Percentiles rank a stretch among this genome's conserved stretches.
phyloP scores from a whole-genome alignment of 2,797 vertebrate genomes.

The Hirundo rustica region DNA sequence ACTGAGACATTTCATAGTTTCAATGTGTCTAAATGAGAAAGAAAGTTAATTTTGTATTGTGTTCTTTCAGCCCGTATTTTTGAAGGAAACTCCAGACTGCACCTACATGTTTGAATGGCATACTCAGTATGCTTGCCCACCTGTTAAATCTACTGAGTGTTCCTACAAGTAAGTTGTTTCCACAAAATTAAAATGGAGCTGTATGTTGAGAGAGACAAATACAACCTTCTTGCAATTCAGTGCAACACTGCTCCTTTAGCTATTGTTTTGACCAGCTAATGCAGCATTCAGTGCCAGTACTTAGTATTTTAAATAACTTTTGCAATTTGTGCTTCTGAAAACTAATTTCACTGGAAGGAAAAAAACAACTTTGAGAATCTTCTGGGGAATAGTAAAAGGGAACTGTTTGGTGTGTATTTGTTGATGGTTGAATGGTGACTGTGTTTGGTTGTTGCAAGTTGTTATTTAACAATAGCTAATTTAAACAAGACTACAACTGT shows the following conservation, averaged over 20 bases:
- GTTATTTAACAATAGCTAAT: background rate
- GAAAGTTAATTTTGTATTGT: background rate
- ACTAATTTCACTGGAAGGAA: background rate
- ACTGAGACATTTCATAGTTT: background rate
- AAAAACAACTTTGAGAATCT: background rate
- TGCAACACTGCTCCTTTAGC: background rate
- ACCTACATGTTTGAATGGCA: constrained; percentile 94
- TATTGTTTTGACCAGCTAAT: background rate
- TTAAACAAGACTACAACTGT: background rate
- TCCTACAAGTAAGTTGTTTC: constrained; percentile 86
- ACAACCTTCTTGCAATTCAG: background rate
- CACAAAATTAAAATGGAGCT: background rate
- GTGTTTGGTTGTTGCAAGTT: background rate
- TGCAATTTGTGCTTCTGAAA: background rate
- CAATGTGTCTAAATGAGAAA: background rate
- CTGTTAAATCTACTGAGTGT: constrained; percentile 86
- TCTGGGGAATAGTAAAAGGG: background rate
- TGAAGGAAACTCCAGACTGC: constrained; percentile 91
- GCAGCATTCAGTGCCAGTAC: background rate
- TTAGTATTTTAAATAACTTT: background rate
- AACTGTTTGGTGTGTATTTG: background rate
- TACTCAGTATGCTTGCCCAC: constrained; percentile 86
- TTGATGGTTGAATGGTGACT: background rate
- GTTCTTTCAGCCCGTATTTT: constrained; percentile 82
- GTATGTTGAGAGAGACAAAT: background rate